These are phyloP conservation scores for Carassius auratus DNA, from an alignment of 2,113 vertebrate genomes.

Conservation along the genomic window DNA sequence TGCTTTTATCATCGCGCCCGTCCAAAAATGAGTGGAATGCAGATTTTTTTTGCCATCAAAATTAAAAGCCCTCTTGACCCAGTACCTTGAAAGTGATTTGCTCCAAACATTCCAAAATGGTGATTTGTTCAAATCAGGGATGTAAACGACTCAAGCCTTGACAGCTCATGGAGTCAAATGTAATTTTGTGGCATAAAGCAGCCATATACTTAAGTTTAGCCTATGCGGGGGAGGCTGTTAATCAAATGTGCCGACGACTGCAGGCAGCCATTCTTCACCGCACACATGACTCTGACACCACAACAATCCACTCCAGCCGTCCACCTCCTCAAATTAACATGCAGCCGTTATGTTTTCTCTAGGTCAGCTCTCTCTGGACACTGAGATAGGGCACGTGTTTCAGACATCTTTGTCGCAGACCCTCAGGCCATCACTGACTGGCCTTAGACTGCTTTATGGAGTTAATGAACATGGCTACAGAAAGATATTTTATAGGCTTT, in stretches of 20 bases:
- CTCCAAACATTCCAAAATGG: conserved; percentile 42
- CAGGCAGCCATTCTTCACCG: conserved; percentile 39
- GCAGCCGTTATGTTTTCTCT: not conserved
- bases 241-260: conserved; percentile 47
- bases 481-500: not conserved
- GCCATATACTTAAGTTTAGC: conserved; percentile 61
- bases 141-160: conserved; percentile 60
- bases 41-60: conserved; percentile 10
- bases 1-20: conserved; percentile 17
- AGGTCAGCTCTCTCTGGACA: not conserved
- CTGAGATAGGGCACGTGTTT: conserved; percentile 16
- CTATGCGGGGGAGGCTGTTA: conserved; percentile 53
- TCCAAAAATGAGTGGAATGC: conserved; percentile 4
- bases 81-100: conserved; percentile 35
- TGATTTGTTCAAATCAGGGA: conserved; percentile 43
- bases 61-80: conserved; percentile 38
- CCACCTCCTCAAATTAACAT: conserved; percentile 33
- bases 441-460: not conserved
- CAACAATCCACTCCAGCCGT: conserved; percentile 38
- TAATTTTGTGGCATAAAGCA: conserved; percentile 62
- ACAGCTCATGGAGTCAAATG: conserved; percentile 64
- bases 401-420: conserved; percentile 28
- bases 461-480: not conserved
- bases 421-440: not conserved
- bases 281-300: conserved; percentile 46